Evolutionary conservation across 2,888 invertebrate species (phyloP).

Genomic region (Sminthurides aquaticus): DNA sequence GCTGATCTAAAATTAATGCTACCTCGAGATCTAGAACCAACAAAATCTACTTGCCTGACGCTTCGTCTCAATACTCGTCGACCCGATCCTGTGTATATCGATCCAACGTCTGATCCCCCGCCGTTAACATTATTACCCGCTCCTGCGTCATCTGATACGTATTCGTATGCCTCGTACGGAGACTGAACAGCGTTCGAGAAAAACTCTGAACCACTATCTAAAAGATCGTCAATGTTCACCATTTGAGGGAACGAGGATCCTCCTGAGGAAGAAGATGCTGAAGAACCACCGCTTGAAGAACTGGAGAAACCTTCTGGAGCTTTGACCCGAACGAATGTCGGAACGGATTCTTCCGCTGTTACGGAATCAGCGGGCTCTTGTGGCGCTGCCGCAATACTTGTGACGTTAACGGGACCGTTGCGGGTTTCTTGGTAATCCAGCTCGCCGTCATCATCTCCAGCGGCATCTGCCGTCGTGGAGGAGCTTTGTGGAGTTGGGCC

Average conservation of each 20-base stretch:
- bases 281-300: slow-evolving; percentile 20
- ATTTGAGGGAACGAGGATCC: slow-evolving; percentile 13
- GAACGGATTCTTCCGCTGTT: slow-evolving; percentile 26
- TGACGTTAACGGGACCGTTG: slow-evolving; percentile 18
- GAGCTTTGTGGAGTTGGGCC: slow-evolving; percentile 29
- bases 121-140: background rate
- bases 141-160: slow-evolving; percentile 12
- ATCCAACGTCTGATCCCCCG: background rate
- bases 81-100: background rate
- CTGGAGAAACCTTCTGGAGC: slow-evolving; percentile 18
- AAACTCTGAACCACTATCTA: slow-evolving; percentile 30
- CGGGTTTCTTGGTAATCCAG: slow-evolving; percentile 37
- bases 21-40: slow-evolving; percentile 30
- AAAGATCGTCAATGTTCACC: slow-evolving; percentile 19
- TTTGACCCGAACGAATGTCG: slow-evolving; percentile 23
- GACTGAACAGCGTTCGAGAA: slow-evolving; percentile 20
- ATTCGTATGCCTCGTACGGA: slow-evolving; percentile 28
- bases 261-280: slow-evolving; percentile 21
- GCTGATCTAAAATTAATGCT: slow-evolving; percentile 26
- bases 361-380: background rate
- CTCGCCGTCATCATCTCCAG: slow-evolving; percentile 36
- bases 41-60: slow-evolving; percentile 41
- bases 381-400: background rate
- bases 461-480: slow-evolving; percentile 7
- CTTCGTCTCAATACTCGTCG: slow-evolving; percentile 24